A percentile compares a stretch with the other conserved stretches of the same genome.
Conservation (phyloP, 2,888 invertebrate genomes). For the Drosophila suboccidentalis region DNA sequence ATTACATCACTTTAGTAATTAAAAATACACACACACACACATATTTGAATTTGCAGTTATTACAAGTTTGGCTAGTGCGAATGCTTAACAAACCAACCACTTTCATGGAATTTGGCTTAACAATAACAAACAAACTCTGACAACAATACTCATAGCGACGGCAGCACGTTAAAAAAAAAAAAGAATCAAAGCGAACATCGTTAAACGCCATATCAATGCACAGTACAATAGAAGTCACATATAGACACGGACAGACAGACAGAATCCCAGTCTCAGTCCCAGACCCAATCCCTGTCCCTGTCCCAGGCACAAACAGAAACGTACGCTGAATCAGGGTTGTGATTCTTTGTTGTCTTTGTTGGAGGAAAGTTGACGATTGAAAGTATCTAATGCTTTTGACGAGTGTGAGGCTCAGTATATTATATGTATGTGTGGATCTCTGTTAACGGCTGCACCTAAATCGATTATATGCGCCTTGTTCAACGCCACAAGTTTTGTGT, state of each 20-base stretch:
- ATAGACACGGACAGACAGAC: not conserved
- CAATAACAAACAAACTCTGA: not conserved
- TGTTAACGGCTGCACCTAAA: slow-evolving; percentile 45
- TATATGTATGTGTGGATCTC: too few species aligned
- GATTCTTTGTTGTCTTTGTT: slow-evolving; percentile 22
- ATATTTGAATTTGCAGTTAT: not conserved
- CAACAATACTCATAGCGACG: not conserved
- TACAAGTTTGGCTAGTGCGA: not conserved
- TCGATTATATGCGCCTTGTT: slow-evolving; percentile 78
- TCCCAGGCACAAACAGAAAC: not conserved
- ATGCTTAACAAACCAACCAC: not conserved
- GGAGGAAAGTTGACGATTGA: slow-evolving; percentile 3
- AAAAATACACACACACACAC: not conserved
- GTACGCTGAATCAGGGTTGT: not conserved
- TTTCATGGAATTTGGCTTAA: not conserved
- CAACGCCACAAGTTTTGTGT: slow-evolving; percentile 52
- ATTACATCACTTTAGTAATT: not conserved
- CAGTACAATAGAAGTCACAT: not conserved
- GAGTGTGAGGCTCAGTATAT: slow-evolving; percentile 6
- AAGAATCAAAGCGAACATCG: not conserved
- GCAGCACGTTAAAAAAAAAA: not conserved
- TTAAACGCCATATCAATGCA: slow-evolving; percentile 3
- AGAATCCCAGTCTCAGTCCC: not conserved
- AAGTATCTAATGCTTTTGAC: slow-evolving; percentile 42
- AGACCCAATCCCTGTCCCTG: not conserved